These are phyloP conservation scores for Craniophora ligustri DNA, from an alignment of 2,888 invertebrate species.

Conservation along the genomic window DNA sequence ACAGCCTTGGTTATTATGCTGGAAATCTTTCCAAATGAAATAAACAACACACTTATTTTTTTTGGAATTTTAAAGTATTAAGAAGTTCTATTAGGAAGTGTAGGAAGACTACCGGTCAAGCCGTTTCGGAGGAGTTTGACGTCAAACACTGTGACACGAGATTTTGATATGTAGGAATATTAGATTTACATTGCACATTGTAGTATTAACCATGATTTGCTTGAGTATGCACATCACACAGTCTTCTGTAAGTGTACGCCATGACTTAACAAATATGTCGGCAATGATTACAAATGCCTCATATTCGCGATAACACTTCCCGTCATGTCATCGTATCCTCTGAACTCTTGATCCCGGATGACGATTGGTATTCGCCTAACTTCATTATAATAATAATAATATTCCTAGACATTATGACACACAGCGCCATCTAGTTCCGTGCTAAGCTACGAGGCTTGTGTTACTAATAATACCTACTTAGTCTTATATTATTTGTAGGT, in stretches of 20 bases:
- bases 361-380: constrained; percentile 43
- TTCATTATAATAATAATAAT: constrained; percentile 5
- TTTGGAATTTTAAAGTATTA: too few relatives aligned
- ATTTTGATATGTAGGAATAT: too few relatives aligned
- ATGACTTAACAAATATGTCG: constrained; percentile 8
- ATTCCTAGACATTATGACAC: neutral
- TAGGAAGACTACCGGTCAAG: too few relatives aligned
- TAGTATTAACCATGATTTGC: too few relatives aligned
- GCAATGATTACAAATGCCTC: constrained; percentile 31
- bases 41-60: too few relatives aligned
- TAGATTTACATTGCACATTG: too few relatives aligned
- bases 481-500: too few relatives aligned
- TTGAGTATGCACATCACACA: constrained; percentile 20
- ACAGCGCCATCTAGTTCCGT: too few relatives aligned
- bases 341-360: constrained; percentile 53
- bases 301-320: constrained; percentile 30
- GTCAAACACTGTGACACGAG: too few relatives aligned
- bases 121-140: too few relatives aligned
- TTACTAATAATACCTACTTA: constrained; percentile 4
- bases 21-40: neutral
- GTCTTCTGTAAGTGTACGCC: neutral
- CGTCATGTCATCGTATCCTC: constrained; percentile 17
- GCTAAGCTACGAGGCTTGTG: too few relatives aligned
- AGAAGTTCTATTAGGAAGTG: too few relatives aligned
- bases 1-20: neutral